Percentiles rank a stretch among this genome's conserved stretches.
phyloP scores from a whole-genome alignment of 2,113 vertebrate species.

The Lagenorhynchus albirostris region DNA sequence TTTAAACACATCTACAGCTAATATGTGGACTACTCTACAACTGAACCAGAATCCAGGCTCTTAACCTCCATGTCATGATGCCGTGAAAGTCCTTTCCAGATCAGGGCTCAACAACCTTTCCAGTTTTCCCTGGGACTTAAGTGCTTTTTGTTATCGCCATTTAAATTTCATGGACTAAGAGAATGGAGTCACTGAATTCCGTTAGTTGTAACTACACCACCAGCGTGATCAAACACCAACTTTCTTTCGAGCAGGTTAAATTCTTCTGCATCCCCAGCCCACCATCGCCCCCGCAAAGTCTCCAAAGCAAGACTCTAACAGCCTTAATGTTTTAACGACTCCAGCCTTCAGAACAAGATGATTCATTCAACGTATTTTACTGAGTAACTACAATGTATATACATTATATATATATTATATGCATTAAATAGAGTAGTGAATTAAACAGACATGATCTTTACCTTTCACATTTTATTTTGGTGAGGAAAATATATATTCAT shows the following conservation, averaged over 20 bases:
- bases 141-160: background rate
- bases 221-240: background rate
- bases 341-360: background rate
- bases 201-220: rapidly evolving
- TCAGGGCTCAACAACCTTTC: background rate
- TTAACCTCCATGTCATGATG: no score
- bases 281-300: background rate
- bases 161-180: background rate
- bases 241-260: background rate
- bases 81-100: background rate
- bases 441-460: background rate
- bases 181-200: background rate
- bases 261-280: rapidly evolving
- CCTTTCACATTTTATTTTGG: background rate
- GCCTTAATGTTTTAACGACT: background rate
- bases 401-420: background rate
- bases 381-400: background rate
- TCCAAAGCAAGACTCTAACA: background rate
- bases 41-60: background rate
- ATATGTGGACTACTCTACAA: background rate
- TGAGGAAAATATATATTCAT: background rate
- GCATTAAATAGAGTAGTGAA: background rate
- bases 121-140: background rate
- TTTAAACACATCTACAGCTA: background rate
- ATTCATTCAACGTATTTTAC: background rate